Evolutionary conservation across 1,140 invertebrate genomes (phyloP), one percentile per base, ranked within the genome.

Genomic region (Monomorium pharaonis): DNA sequence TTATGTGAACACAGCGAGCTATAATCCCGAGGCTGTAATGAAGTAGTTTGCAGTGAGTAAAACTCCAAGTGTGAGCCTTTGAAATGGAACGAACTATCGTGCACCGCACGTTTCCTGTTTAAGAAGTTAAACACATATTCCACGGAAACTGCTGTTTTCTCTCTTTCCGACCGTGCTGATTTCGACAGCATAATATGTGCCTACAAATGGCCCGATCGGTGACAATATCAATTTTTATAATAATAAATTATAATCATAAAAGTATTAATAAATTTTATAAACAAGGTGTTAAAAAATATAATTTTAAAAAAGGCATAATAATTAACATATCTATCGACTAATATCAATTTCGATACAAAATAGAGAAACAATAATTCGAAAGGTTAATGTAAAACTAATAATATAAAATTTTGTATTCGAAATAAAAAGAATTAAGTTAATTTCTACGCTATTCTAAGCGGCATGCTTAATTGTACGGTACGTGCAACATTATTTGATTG

Each of bases 11-110:
- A 42, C 10, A 44, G 9, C 72, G 33, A 75, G 18, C 33, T 63
- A 47, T 77, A 63, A 63, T 77, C 37, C 37, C 24, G 33, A 77
- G 18, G 12, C 62, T 77, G 56, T 77, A 77, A 77, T 42, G 56
- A 62, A 77, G 75, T 47, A 77, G 24, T 44, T 77, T 6, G 24
- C 37, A 77, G 56, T 18, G 37, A 3, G 18, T 77, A 47, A 77
- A 62, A 63, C 42, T 63, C 12, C 56, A 24, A 62, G 24, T 14
- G 37, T 18, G 37, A 77, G 24, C 24, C 7, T 63, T 63, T 62
- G 24, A 63, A 44, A 63, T 42, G 12, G 56, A 77, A 74, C n/a
- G 7, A 76, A 76, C 54, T 44, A 77, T 47, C 56, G 42, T 27
- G 33, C 56, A 9, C 2, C 24, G 16, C 33, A 63, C 42, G 42